Evolutionary conservation across 2,113 vertebrate genomes (phyloP).

Genomic region (Naja naja): DNA sequence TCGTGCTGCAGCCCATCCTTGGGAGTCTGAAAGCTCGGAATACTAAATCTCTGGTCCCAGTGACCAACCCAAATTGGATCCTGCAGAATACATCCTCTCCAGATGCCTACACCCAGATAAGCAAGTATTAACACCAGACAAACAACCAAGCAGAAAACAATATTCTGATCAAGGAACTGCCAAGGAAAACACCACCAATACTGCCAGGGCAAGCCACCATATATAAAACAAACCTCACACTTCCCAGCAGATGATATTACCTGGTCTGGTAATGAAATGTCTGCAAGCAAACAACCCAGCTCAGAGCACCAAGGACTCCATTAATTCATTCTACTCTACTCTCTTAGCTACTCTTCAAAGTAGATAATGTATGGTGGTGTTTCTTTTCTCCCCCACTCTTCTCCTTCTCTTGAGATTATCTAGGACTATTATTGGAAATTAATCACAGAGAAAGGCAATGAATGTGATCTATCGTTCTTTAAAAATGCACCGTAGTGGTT

Average conservation of each 20-base stretch:
- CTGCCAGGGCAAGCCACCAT: not conserved
- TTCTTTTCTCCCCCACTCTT: slow-evolving; percentile 51
- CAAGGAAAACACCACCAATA: not conserved
- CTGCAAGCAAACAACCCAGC: not conserved
- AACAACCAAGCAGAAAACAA: not conserved
- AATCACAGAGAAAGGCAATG: slow-evolving; percentile 77
- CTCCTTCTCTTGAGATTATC: slow-evolving; percentile 75
- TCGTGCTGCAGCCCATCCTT: not conserved
- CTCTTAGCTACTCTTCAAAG: slow-evolving; percentile 55
- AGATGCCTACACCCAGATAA: not conserved
- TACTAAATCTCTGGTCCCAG: not conserved
- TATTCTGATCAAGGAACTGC: not conserved
- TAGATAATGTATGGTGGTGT: slow-evolving; percentile 68
- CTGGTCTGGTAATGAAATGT: not conserved
- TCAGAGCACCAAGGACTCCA: not conserved
- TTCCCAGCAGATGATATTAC: not conserved
- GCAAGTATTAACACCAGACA: not conserved
- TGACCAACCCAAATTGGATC: not conserved
- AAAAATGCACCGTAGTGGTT: slow-evolving; percentile 65
- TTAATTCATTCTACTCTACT: slow-evolving; percentile 80
- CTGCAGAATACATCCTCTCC: not conserved
- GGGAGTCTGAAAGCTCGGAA: not conserved
- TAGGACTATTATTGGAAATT: slow-evolving; percentile 76
- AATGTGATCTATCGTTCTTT: slow-evolving; percentile 75
- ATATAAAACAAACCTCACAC: not conserved